Base-by-base conservation (phyloP, 2,888 invertebrate genomes). In the Ochropleura leucogaster region DNA sequence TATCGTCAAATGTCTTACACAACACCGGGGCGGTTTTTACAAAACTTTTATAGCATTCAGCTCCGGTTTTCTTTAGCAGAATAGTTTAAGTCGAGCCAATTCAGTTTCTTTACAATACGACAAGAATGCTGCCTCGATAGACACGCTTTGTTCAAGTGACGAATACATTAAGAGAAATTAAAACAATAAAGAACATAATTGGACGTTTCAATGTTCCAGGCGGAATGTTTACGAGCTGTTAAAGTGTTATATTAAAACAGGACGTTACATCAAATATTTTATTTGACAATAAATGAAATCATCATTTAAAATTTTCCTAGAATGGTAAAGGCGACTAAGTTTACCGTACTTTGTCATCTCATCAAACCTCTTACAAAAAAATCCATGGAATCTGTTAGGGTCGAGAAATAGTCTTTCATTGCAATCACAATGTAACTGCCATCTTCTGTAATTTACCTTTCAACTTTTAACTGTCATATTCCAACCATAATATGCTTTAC, bases 171-270 rank as follows among this genome's bases (percentile, higher is more conserved):
- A 64, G 64, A 79, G 68, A 90, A 88, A 90, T 90, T 90, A 89
- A 89, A 90, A 89, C 87, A 90, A 89, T 86, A 85, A 89, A 88
- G 81, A 87, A 84, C 77, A 85, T 91, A 93, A 94, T 92, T 93
- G 92, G 89, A 89, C 86, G 91, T 90, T 90, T 83, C 91, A 92
- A 91, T 91, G 90, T 91, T 92, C 85, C 87, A 77, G 67, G 66
- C 81, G 62, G 82, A 88, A 91, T 90, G 92, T 93, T 93, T 92
- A 93, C 84, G 91, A 75, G 60, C 63, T 74, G 69, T 59, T 82
- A 68, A 82, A 82, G 46, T 72, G 79, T 65, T 70, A 53, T 57
- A 63, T 74, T 80, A 59, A 80, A 80, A 70, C 68, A 59, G 79
- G 47, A 60, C 59, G 73, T 67, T 46, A 30, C 42, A 60, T 65